Evolutionary conservation across 2,888 invertebrate genomes (phyloP), one percentile per base, ranked within the genome.

Genomic region (Heteromyza rotundicornis): DNA sequence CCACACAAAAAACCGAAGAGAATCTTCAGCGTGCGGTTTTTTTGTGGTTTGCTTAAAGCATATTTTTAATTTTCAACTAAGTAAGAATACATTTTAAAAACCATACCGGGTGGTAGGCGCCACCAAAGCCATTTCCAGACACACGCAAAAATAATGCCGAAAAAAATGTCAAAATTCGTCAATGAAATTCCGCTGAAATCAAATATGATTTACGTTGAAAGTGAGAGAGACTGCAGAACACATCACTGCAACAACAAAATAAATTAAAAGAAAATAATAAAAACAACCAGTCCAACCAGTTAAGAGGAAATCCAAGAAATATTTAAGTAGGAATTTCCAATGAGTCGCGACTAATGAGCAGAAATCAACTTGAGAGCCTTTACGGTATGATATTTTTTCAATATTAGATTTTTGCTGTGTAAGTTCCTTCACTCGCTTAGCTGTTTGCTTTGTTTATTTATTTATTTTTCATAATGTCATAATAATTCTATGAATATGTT

Each of bases 181-280:
- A 74, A 74, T 77, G 74, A 74, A 70, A 77, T 77, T 75, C 71
- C 63, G 57, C 23, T 40, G 40, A 67, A 68, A 71, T 73, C 64
- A 73, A 73, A 74, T 76, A 73, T 76, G 73, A 75, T 72, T 74
- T 72, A 66, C 62, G 61, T 51, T 24, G 17, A 22, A 14, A 17
- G 32, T 53, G 16, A n/a, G 40, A n/a, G 32, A 32, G 32, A 32
- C 7, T 32, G n/a, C n/a, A n/a, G n/a, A n/a, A n/a, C n/a, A n/a
- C n/a, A n/a, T n/a, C n/a, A n/a, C n/a, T n/a, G n/a, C n/a, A n/a
- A n/a, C n/a, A n/a, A n/a, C n/a, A n/a, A n/a, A n/a, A n/a, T n/a
- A n/a, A n/a, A n/a, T n/a, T n/a, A n/a, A n/a, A n/a, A n/a, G n/a
- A n/a, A n/a, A n/a, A n/a, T n/a, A n/a, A n/a, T n/a, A n/a, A n/a